A percentile compares a stretch with the other conserved stretches of the same genome.
phyloP scores from a whole-genome alignment of 2,888 invertebrate species.

The Metallyticus violacea region DNA sequence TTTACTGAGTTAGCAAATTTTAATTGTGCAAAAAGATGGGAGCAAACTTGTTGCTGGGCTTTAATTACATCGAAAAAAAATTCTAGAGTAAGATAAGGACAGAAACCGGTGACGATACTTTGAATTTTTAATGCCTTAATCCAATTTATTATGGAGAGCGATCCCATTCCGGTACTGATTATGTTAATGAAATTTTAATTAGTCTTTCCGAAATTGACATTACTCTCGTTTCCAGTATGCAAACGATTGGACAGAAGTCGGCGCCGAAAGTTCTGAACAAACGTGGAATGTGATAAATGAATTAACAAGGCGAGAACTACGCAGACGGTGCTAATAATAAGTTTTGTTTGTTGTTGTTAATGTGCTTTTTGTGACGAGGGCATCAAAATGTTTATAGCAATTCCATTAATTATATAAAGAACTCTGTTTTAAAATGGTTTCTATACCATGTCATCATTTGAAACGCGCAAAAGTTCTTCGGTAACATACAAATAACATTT shows the following conservation, averaged over 20 bases:
- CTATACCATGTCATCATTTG: too few relatives aligned
- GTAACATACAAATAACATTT: too few relatives aligned
- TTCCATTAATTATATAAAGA: too few relatives aligned
- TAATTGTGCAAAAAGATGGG: not conserved
- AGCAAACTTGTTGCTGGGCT: not conserved
- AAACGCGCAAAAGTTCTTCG: too few relatives aligned
- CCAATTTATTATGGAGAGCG: not conserved
- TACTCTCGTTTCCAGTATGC: not conserved
- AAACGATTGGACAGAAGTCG: not conserved
- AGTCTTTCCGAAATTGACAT: not conserved
- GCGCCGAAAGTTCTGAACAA: not conserved
- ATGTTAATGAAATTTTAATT: not conserved
- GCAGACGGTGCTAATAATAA: not conserved
- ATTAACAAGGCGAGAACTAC: not conserved
- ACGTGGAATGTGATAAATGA: not conserved
- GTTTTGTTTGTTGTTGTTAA: too few relatives aligned
- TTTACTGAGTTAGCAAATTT: not conserved
- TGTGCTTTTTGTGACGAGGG: too few relatives aligned
- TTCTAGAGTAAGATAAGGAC: not conserved
- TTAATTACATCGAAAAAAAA: not conserved
- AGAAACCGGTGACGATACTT: not conserved
- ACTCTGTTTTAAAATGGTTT: too few relatives aligned
- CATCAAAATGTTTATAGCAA: too few relatives aligned
- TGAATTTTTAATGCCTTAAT: not conserved
- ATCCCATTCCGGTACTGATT: not conserved